Conservation (phyloP, 2,888 invertebrate genomes). For the Drosophila conformis region DNA sequence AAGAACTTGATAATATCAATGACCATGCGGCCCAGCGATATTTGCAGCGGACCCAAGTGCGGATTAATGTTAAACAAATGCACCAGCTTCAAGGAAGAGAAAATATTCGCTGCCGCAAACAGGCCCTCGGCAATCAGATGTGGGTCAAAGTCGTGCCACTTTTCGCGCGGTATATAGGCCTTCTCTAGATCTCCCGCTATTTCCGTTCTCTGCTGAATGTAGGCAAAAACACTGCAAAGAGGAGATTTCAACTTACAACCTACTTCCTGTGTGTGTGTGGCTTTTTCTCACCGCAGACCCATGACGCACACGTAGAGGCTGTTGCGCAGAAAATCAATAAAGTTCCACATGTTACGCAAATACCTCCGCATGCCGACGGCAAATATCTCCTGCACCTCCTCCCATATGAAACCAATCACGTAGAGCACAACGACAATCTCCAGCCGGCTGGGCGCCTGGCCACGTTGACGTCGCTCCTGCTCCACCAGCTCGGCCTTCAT, state of each 20-base stretch:
- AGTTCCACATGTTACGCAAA: constrained; percentile 97
- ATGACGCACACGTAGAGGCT: constrained; percentile 92
- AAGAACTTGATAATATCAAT: constrained; percentile 97
- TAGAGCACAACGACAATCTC: constrained; percentile 94
- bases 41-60: constrained; percentile 95
- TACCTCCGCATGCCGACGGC: constrained; percentile 94
- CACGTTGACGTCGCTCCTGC: constrained; percentile 90
- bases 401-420: constrained; percentile 95
- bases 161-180: constrained; percentile 91
- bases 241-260: neutral
- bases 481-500: constrained; percentile 88
- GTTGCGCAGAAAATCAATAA: constrained; percentile 97
- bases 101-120: constrained; percentile 97
- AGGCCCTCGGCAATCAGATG: constrained; percentile 96
- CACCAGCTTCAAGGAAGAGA: constrained; percentile 95
- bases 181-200: constrained; percentile 89
- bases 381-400: constrained; percentile 96
- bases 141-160: constrained; percentile 97
- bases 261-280: neutral
- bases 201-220: constrained; percentile 90
- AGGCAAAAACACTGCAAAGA: constrained; percentile 88
- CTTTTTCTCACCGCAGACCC: constrained; percentile 86
- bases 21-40: constrained; percentile 95
- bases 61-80: constrained; percentile 97
- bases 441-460: constrained; percentile 93